These are phyloP conservation scores for Thereuonema tuberculata DNA, from an alignment of 1,140 invertebrate genomes.

Conservation along the genomic window DNA sequence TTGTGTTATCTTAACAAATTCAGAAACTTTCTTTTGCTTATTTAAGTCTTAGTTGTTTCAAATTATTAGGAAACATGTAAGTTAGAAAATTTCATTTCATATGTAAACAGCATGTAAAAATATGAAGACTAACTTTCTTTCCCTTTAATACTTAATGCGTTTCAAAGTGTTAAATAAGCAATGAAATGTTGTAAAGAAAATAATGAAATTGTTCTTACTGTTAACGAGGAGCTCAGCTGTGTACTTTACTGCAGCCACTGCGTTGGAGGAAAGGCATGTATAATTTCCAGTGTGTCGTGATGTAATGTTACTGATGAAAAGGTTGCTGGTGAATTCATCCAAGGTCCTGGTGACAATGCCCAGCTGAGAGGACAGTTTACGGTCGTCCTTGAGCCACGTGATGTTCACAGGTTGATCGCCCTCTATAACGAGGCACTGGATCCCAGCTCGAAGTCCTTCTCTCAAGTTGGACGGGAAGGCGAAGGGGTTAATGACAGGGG, in stretches of 20 bases:
- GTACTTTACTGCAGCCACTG: constrained; percentile 37
- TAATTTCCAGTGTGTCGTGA: constrained; percentile 75
- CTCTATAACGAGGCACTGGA: constrained; percentile 84
- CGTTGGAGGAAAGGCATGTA: constrained; percentile 54
- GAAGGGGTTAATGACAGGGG: constrained; percentile 35
- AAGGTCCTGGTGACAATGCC: constrained; percentile 46
- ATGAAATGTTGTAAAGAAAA: too few species aligned
- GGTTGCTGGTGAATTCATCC: constrained; percentile 73
- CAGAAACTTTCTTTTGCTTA: too few species aligned
- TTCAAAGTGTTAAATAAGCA: too few species aligned
- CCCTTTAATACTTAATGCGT: too few species aligned
- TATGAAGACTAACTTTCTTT: too few species aligned
- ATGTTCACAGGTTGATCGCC: constrained; percentile 86
- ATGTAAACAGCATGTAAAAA: too few species aligned
- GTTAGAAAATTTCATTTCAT: too few species aligned
- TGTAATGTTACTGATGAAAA: constrained; percentile 72
- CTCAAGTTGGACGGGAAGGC: constrained; percentile 28
- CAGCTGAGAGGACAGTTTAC: constrained; percentile 36
- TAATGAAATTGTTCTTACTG: constrained; percentile 22
- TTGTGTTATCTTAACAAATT: too few species aligned
- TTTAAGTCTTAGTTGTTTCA: too few species aligned
- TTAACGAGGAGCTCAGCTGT: constrained; percentile 31
- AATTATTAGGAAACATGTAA: too few species aligned
- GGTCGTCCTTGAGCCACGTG: constrained; percentile 55
- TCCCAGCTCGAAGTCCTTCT: constrained; percentile 36